Percentiles rank a stretch among this genome's conserved stretches.
These are phyloP conservation scores for Plebejus melissa DNA, from an alignment of 2,888 invertebrate genomes.

Conservation along the genomic window DNA sequence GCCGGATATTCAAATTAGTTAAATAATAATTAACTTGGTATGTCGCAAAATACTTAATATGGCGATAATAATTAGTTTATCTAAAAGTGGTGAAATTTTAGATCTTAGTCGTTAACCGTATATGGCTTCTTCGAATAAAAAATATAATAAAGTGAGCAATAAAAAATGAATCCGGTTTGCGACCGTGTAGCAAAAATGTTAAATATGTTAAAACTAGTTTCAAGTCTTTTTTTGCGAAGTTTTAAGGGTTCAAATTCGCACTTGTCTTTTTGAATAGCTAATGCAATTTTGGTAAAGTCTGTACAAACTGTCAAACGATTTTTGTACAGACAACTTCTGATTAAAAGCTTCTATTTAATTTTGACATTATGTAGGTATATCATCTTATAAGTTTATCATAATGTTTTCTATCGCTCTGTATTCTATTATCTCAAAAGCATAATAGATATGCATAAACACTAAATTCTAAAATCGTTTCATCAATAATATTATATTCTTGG, in stretches of 20 bases:
- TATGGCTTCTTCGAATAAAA: conserved; percentile 16
- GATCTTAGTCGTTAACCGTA: not conserved
- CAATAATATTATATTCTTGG: conserved; percentile 14
- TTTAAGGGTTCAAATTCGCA: not conserved
- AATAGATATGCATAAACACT: not conserved
- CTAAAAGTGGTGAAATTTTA: conserved; percentile 20
- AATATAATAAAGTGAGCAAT: conserved; percentile 11
- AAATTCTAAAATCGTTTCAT: conserved; percentile 9
- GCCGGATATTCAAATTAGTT: conserved; percentile 8
- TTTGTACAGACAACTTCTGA: not conserved
- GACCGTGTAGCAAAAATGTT: not conserved
- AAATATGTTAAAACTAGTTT: not conserved
- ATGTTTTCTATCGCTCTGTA: not conserved
- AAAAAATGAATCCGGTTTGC: conserved; percentile 19
- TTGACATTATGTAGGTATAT: not conserved
- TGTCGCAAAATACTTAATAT: conserved; percentile 19
- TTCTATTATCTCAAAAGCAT: not conserved
- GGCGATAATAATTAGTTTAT: not conserved
- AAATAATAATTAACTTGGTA: conserved; percentile 6
- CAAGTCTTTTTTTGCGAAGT: not conserved
- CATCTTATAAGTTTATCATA: not conserved
- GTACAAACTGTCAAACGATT: not conserved
- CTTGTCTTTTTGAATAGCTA: not conserved
- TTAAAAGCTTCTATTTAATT: too few relatives aligned
- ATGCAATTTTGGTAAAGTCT: not conserved